These are phyloP conservation scores for Ceratoteleas bidentatus DNA, from an alignment of 1,140 invertebrate species.

Conservation along the genomic window DNA sequence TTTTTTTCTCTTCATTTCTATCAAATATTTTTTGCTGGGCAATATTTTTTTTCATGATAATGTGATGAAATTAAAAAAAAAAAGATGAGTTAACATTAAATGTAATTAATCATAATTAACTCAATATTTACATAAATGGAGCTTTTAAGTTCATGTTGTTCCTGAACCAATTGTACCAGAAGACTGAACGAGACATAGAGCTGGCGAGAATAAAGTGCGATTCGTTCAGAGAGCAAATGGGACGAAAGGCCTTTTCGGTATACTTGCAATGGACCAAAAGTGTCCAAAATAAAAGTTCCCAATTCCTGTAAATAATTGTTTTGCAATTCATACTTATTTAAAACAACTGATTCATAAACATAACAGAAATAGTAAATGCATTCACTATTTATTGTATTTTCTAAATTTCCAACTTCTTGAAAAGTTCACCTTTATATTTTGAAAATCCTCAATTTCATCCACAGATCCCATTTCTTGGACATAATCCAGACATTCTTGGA, in stretches of 20 bases:
- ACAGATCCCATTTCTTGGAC: conserved; percentile 76
- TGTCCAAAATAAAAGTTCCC: conserved; percentile 73
- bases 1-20: no score
- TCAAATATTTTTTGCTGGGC: no score
- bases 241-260: conserved; percentile 74
- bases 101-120: no score
- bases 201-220: conserved; percentile 75
- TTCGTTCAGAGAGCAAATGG: conserved; percentile 68
- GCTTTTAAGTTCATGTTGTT: conserved; percentile 74
- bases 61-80: no score
- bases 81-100: no score
- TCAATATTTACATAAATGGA: conserved; percentile 76
- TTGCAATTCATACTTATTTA: conserved; percentile 15
- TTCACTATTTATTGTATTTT: no score
- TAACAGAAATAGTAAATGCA: no score
- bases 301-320: conserved; percentile 69
- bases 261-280: conserved; percentile 72
- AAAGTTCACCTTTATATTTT: conserved; percentile 78
- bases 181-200: conserved; percentile 73
- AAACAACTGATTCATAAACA: no score
- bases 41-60: no score
- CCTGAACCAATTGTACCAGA: conserved; percentile 73
- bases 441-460: conserved; percentile 76
- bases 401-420: no score
- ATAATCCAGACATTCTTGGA: conserved; percentile 74